Evolutionary conservation across 2,888 invertebrate species (phyloP).

Genomic region (Drosophila infuscata): DNA sequence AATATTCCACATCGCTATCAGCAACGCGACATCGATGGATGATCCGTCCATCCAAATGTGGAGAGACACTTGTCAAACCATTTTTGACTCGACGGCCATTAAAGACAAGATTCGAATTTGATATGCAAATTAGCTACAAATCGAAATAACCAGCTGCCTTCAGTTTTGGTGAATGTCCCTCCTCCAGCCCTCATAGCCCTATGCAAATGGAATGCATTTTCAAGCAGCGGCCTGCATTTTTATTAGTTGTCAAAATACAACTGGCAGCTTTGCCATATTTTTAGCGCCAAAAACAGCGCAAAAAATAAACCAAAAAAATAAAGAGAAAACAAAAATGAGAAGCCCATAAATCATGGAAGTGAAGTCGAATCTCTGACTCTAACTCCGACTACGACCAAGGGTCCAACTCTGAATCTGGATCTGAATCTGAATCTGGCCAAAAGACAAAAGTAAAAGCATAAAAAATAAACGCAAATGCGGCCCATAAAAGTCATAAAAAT

Average conservation of each 20-base stretch:
- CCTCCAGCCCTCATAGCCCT: slow-evolving; percentile 7
- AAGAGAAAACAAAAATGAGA: slow-evolving; percentile 44
- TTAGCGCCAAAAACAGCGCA: slow-evolving; percentile 69
- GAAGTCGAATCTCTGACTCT: slow-evolving; percentile 40
- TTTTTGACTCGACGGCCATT: slow-evolving; percentile 43
- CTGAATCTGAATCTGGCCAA: slow-evolving; percentile 31
- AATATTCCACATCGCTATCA: slow-evolving; percentile 4
- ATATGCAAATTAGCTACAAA: slow-evolving; percentile 71
- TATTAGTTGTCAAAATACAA: slow-evolving; percentile 77
- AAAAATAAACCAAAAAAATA: slow-evolving; percentile 28
- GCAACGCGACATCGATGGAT: slow-evolving; percentile 25
- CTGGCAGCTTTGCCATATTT: slow-evolving; percentile 72
- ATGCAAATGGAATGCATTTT: slow-evolving; percentile 66
- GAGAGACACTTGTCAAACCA: slow-evolving; percentile 66
- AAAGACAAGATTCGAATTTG: slow-evolving; percentile 43
- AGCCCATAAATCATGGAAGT: slow-evolving; percentile 64
- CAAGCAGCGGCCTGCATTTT: slow-evolving; percentile 70
- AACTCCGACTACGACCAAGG: slow-evolving; percentile 20
- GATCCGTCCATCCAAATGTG: slow-evolving; percentile 38
- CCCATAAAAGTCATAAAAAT: slow-evolving; percentile 76
- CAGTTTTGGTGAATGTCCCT: neutral
- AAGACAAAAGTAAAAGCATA: slow-evolving; percentile 44
- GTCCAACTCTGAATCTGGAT: slow-evolving; percentile 2
- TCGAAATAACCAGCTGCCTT: slow-evolving; percentile 41
- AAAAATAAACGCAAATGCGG: slow-evolving; percentile 53